Evolutionary conservation across 2,113 vertebrate genomes (phyloP).

Genomic region (Vidua chalybeata): DNA sequence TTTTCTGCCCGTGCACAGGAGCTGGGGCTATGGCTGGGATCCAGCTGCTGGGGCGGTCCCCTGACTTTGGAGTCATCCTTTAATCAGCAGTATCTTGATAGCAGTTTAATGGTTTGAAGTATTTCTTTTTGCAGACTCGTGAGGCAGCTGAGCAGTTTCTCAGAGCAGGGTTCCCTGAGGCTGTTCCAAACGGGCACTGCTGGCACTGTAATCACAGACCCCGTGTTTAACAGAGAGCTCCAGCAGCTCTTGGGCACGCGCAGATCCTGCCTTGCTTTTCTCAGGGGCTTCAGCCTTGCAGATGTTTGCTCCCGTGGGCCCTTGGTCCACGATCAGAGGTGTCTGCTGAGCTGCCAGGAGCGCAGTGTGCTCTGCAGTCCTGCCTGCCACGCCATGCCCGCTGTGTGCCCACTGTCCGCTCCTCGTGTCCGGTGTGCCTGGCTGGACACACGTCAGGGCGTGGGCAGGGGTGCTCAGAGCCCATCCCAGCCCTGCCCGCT

Average conservation of each 20-base stretch:
- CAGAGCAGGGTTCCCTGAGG: neutral
- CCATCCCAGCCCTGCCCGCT: neutral
- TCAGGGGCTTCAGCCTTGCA: neutral
- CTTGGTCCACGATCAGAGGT: rapidly evolving
- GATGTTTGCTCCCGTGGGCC: rapidly evolving
- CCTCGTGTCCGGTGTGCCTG: rapidly evolving
- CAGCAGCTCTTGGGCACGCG: neutral
- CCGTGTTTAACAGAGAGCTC: rapidly evolving
- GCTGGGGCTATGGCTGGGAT: neutral
- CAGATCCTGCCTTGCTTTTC: neutral
- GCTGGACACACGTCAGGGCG: rapidly evolving
- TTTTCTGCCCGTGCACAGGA: neutral
- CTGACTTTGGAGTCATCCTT: neutral
- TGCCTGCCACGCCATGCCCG: neutral
- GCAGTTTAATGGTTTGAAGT: neutral
- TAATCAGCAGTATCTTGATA: neutral
- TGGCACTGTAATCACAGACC: no score
- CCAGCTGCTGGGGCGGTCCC: neutral
- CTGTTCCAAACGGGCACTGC: rapidly evolving
- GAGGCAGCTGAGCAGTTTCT: neutral
- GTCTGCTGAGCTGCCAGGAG: neutral
- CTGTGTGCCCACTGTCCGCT: rapidly evolving
- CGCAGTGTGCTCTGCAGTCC: rapidly evolving
- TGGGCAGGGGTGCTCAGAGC: neutral
- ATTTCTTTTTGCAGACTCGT: neutral